Percentiles rank a stretch among this genome's conserved stretches.
These are phyloP conservation scores for Hydriomena furcata DNA, from an alignment of 2,888 invertebrate species.

Conservation along the genomic window DNA sequence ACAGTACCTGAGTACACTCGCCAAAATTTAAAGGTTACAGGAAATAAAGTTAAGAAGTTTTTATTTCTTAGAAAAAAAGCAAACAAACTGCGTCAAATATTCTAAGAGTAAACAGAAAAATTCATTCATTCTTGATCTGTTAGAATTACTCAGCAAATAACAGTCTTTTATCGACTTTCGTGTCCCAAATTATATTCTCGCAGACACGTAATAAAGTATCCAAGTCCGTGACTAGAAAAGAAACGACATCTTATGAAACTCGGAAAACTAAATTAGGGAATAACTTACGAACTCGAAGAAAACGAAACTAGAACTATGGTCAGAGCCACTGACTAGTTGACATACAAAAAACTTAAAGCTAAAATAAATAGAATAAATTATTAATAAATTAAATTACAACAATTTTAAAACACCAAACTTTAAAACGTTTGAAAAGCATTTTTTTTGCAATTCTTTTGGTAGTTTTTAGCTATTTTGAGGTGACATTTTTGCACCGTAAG, in stretches of 20 bases:
- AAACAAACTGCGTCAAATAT: background rate
- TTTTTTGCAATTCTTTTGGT: background rate
- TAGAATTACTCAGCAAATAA: conserved; percentile 24
- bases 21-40: no score
- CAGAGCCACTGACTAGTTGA: conserved; percentile 68
- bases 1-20: no score
- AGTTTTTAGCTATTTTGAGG: conserved; percentile 2
- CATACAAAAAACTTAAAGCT: conserved; percentile 39
- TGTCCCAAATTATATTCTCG: conserved; percentile 41
- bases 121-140: conserved; percentile 5
- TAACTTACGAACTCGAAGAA: conserved; percentile 53
- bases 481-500: conserved; percentile 8
- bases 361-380: conserved; percentile 53
- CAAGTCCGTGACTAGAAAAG: conserved; percentile 69
- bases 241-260: conserved; percentile 52
- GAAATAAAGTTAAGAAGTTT: no score
- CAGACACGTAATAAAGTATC: conserved; percentile 55
- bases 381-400: no score
- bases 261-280: conserved; percentile 58
- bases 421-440: conserved; percentile 6
- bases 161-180: conserved; percentile 36
- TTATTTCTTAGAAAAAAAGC: background rate
- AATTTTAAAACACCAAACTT: no score
- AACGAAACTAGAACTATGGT: conserved; percentile 54
- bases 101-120: background rate